These are phyloP conservation scores for Nestor notabilis DNA, from an alignment of 2,113 vertebrate species.

Conservation along the genomic window DNA sequence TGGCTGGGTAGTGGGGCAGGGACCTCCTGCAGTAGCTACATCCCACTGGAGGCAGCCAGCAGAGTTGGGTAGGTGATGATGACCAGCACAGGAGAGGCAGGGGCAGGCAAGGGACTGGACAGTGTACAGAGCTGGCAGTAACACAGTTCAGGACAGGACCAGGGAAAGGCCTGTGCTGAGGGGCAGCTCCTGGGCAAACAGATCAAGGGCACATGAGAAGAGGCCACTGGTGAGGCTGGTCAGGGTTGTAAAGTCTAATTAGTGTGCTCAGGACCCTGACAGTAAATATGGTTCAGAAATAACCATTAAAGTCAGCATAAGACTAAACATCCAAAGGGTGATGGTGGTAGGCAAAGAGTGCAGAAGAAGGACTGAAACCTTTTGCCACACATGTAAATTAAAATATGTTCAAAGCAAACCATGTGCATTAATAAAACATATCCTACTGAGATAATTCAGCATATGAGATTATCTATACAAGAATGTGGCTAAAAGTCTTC, in stretches of 20 bases:
- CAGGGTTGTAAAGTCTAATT: not conserved
- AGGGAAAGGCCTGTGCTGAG: not conserved
- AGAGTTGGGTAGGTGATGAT: not conserved
- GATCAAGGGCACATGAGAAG: accelerated
- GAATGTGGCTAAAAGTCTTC: not conserved
- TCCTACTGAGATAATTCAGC: not conserved
- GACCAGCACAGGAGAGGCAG: not conserved
- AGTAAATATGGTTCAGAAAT: not conserved
- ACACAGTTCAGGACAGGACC: not conserved
- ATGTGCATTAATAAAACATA: slow-evolving; percentile 11
- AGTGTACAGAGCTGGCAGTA: not conserved
- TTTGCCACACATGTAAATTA: not conserved
- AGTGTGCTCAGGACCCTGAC: not conserved
- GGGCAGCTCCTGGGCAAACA: not conserved
- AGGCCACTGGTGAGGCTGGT: not conserved
- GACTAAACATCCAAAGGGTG: not conserved
- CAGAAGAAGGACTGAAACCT: not conserved
- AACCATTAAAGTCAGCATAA: not conserved
- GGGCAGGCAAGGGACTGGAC: not conserved
- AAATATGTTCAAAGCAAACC: slow-evolving; percentile 5
- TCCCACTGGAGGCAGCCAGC: accelerated
- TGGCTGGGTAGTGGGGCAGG: not conserved
- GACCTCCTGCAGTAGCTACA: not conserved
- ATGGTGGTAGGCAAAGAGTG: not conserved
- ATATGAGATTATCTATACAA: not conserved